Conservation (phyloP, 2,797 vertebrate species). For the Macrochelys suwanniensis region DNA sequence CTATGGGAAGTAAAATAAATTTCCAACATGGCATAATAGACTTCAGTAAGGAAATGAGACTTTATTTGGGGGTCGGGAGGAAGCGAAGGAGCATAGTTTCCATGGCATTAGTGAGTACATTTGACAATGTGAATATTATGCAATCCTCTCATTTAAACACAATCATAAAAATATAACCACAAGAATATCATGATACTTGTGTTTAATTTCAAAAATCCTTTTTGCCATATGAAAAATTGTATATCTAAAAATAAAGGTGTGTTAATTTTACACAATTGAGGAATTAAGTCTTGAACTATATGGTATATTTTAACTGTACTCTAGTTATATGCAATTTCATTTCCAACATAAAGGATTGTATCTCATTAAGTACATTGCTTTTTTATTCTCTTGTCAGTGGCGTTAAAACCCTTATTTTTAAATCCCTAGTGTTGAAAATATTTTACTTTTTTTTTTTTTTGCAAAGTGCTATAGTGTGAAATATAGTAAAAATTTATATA, state of each 20-base stretch:
- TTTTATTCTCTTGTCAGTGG: constrained; percentile 81
- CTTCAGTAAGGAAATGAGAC: constrained; percentile 76
- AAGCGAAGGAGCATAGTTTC: constrained; percentile 74
- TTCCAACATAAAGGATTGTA: constrained; percentile 80
- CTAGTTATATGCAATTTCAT: constrained; percentile 81
- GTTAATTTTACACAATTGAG: constrained; percentile 81
- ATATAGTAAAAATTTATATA: constrained; percentile 81
- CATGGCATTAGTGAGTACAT: constrained; percentile 74
- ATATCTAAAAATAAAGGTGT: constrained; percentile 81
- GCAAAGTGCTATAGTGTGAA: constrained; percentile 58
- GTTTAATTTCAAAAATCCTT: constrained; percentile 79
- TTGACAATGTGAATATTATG: constrained; percentile 78
- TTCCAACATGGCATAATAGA: constrained; percentile 75
- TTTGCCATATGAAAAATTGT: constrained; percentile 77
- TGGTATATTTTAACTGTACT: constrained; percentile 82
- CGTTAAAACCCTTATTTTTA: constrained; percentile 83
- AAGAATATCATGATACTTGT: constrained; percentile 76
- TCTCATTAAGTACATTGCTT: constrained; percentile 81
- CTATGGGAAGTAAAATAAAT: constrained; percentile 58
- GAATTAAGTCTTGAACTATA: constrained; percentile 81
- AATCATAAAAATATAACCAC: constrained; percentile 74
- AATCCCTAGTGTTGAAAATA: constrained; percentile 74
- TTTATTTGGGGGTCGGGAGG: constrained; percentile 70
- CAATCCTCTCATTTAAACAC: constrained; percentile 78
- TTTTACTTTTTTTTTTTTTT: constrained; percentile 77